Base-by-base conservation (phyloP, 2,797 vertebrate species). In the Chiroxiphia lanceolata region DNA sequence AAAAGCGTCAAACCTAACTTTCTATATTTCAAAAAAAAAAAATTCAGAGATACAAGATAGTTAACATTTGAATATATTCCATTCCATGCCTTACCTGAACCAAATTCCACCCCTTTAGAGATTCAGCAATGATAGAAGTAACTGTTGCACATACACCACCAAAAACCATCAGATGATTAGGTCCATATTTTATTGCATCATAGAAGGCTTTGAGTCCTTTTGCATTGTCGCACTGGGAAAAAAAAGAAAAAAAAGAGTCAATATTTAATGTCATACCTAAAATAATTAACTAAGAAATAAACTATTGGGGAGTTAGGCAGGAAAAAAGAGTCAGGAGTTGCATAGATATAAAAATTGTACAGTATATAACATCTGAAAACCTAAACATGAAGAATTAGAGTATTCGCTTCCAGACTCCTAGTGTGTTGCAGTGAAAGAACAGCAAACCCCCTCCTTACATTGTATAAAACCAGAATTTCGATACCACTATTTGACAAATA, bases 91-190 rank as follows among this genome's bases (percentile, higher is more conserved):
- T 98, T 99, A 99, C 99, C 99, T 99, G 99, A 88, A 99, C 99
- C 92, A 99, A 98, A 97, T 99, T 99, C 99, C 99, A 99, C 89
- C 99, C 99, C 97, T 99, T 99, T 88, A 99, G 98, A 84, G 99
- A 99, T 97, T 99, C 99, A 1, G 99, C 99, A 42, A 99, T 99
- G 97, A 99, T 99, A 86, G 99, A 99, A 7, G 99, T 99, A 93
- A 99, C 99, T 2, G 99, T 99, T 3, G 99, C 99, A 97, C 99
- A 99, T 88, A 99, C 99, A 2, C 99, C 99, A 57, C 99, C 99
- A 83, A 99, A 99, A 97, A 99, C 99, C 99, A 99, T 99, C 96
- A 99, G 98, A 97, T 99, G 99, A 97, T 99, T 99, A 83, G 99
- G 99, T 87, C 99, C 99, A 5, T 99, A 99, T 98, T 99, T 99